Evolutionary conservation across 2,113 vertebrate genomes (phyloP).

Genomic region (Suncus etruscus): DNA sequence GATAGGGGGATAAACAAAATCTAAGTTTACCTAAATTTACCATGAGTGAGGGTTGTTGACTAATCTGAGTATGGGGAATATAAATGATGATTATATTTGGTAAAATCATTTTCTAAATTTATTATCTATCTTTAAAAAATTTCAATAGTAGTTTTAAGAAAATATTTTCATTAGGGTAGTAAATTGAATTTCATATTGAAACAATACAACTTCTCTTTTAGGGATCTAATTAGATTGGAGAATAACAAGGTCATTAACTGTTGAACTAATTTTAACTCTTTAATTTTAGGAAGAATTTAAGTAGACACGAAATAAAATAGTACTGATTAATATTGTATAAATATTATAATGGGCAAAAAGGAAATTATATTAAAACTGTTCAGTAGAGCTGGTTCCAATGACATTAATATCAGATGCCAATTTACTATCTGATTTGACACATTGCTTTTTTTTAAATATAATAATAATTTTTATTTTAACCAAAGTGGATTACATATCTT

Average conservation of each 20-base stretch:
- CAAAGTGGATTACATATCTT: too few relatives aligned
- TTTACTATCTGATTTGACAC: slow-evolving; percentile 74
- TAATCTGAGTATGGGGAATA: slow-evolving; percentile 75
- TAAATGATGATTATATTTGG: slow-evolving; percentile 78
- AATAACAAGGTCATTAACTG: slow-evolving; percentile 74
- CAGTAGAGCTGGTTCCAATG: slow-evolving; percentile 73
- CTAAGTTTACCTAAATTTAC: slow-evolving; percentile 40
- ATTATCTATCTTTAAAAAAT: slow-evolving; percentile 52
- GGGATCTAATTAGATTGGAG: slow-evolving; percentile 61
- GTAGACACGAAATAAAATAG: slow-evolving; percentile 61
- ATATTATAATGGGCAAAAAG: slow-evolving; percentile 49
- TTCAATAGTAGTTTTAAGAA: slow-evolving; percentile 65
- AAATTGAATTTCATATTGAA: slow-evolving; percentile 74
- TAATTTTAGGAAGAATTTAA: slow-evolving; percentile 68
- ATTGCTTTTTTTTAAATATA: slow-evolving; percentile 79
- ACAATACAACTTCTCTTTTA: slow-evolving; percentile 65
- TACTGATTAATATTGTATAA: slow-evolving; percentile 69
- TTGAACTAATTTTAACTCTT: slow-evolving; percentile 66
- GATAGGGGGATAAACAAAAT: background rate
- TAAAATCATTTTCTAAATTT: slow-evolving; percentile 71
- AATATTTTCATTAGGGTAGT: slow-evolving; percentile 61
- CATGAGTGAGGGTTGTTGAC: slow-evolving; percentile 74
- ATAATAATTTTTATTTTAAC: too few relatives aligned
- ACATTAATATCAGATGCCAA: slow-evolving; percentile 73
- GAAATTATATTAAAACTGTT: slow-evolving; percentile 66